phyloP scores from a whole-genome alignment of 2,888 invertebrate species.

The Anorthoa munda region DNA sequence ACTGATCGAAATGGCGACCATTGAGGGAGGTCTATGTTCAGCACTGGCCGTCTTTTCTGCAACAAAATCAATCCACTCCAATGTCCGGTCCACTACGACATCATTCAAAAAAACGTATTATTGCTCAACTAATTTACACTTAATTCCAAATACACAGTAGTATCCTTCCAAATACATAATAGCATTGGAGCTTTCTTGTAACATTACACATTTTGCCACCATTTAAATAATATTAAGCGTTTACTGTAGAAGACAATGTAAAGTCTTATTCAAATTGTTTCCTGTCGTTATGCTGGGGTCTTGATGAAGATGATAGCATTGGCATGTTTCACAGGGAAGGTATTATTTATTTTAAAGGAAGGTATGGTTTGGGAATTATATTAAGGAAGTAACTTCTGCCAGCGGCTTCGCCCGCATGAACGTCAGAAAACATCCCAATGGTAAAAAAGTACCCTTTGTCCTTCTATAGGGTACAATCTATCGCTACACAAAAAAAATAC shows the following conservation, averaged over 20 bases:
- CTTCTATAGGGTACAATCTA: too few relatives aligned
- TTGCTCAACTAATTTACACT: not conserved
- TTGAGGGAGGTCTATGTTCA: too few relatives aligned
- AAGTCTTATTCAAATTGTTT: slow-evolving; percentile 63
- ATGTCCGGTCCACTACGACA: too few relatives aligned
- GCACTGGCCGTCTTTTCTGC: too few relatives aligned
- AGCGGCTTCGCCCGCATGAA: too few relatives aligned
- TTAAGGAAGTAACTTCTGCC: not conserved
- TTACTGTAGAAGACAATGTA: slow-evolving; percentile 37
- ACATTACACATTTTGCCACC: slow-evolving; percentile 45
- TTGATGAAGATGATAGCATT: slow-evolving; percentile 30
- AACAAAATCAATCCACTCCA: too few relatives aligned
- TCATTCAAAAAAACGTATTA: not conserved
- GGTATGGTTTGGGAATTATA: not conserved
- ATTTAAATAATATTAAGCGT: slow-evolving; percentile 51
- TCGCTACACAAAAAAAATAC: too few relatives aligned
- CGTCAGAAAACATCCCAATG: too few relatives aligned
- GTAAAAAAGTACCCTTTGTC: too few relatives aligned
- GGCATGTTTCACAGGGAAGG: slow-evolving; percentile 34
- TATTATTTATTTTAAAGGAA: slow-evolving; percentile 7
- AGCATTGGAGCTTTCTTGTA: slow-evolving; percentile 46
- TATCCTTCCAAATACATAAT: slow-evolving; percentile 39
- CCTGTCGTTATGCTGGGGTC: slow-evolving; percentile 26
- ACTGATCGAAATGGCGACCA: too few relatives aligned
- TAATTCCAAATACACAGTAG: slow-evolving; percentile 16